These are phyloP conservation scores for Lates japonicus DNA, from an alignment of 2,797 vertebrate genomes.

Conservation along the genomic window DNA sequence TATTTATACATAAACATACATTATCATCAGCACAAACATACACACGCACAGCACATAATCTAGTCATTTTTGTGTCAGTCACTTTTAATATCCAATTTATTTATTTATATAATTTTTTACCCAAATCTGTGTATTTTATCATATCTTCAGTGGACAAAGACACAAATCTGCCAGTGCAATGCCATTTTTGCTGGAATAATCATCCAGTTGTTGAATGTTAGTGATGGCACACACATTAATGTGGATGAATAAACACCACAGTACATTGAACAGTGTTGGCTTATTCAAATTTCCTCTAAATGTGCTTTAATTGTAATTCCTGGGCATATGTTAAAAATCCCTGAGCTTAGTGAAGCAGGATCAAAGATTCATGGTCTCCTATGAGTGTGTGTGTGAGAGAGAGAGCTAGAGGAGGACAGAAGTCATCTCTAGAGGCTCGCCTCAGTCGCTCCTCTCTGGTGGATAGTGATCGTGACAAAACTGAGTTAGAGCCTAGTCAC, in stretches of 20 bases:
- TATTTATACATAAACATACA: constrained; percentile 18
- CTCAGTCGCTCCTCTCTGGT: constrained; percentile 27
- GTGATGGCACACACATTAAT: background rate
- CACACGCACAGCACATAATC: background rate
- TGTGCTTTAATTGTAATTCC: constrained; percentile 19
- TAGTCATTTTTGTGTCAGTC: background rate
- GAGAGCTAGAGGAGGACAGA: background rate
- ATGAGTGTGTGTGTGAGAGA: background rate
- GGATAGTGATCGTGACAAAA: constrained; percentile 47
- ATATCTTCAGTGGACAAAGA: background rate
- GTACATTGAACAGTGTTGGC: background rate
- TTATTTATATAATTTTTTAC: background rate
- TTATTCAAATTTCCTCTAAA: background rate
- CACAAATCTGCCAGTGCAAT: no score
- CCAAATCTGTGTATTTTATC: background rate
- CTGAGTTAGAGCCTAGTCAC: constrained; percentile 5
- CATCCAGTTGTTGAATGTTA: background rate
- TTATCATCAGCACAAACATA: constrained; percentile 4
- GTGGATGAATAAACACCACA: background rate
- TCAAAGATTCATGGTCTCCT: constrained; percentile 33
- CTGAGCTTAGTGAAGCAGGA: constrained; percentile 34
- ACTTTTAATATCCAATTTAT: background rate
- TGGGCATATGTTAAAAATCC: background rate
- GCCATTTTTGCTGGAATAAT: background rate
- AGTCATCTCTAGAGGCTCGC: constrained; percentile 33